Evolutionary conservation across 2,797 vertebrate species (phyloP), one percentile per base, ranked within the genome.

Genomic region (Semotilus atromaculatus): DNA sequence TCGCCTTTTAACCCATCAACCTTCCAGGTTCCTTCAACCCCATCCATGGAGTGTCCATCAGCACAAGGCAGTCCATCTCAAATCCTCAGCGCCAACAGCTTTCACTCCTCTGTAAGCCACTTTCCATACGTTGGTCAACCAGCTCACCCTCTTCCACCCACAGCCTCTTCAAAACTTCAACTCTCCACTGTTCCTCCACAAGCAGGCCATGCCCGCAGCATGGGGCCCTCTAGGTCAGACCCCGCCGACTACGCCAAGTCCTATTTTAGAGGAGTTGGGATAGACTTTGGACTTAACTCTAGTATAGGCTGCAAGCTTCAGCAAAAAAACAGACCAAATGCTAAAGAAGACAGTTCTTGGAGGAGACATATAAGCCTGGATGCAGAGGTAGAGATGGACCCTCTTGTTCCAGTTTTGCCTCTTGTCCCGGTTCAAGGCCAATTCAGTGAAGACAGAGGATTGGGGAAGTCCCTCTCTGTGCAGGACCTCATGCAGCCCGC

Each of bases 381-480:
- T 67, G 43, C 81, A 29, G 81, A 97, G 87, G 95, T 95, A 45
- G 96, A 97, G 38, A 84, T 93, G 84, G 90, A 94, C 43, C 93
- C 96, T 34, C 92, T 97, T 68, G 86, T 94, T 85, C 94, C 93
- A 10, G 91, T 93, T 87, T 93, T 89, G 13, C 34, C 81, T 86
- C 34, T 76, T 14, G 78, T 85, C 80, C 90, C 92, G 66, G 88
- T 89, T 89, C 91, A 93, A 3, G 89, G 81, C 1, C 85, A 91
- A 66, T 92, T 94, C 74, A 91, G 92, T 81, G 89, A 86, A 66
- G 95, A 96, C 88, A 95, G 92, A 87, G 94, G 96, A 87, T 91
- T 97, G 87, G 97, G 96, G 72, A 98, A 98, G 92, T 98, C 97
- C 64, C 91, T 97, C 90, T 98, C 97, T 29, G 97, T 96, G 86